Evolutionary conservation across 2,113 vertebrate genomes (phyloP), one percentile per base, ranked within the genome.

Genomic region (Thomomys bottae): DNA sequence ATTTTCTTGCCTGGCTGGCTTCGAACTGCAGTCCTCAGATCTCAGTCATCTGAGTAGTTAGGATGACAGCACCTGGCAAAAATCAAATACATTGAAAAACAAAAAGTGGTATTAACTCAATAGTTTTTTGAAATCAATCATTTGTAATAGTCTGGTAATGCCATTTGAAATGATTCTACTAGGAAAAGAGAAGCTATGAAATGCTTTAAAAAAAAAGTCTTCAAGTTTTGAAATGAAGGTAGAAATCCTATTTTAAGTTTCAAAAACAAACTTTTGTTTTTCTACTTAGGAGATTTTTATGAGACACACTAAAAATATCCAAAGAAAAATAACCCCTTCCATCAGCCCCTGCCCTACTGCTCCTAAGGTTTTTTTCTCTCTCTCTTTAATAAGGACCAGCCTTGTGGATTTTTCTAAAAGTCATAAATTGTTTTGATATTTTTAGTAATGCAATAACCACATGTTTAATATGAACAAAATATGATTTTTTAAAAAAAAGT

Each of bases 361-460:
- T 54, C 14, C 49, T 54, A 15, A 15, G 17, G 17, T 54, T 54
- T 42, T 45, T 12, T n/a, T 57, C 2, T 26, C 76, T 28, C 28
- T 36, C 63, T 71, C 61, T 61, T 24, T 2, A 95, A 85, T 83
- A 86, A 86, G 40, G 45, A 68, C 63, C 14, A 73, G 76, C 77
- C 59, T 24, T 36, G 32, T 49, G 32, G 59, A 79, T 36, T 90
- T 90, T 86, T 89, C 95, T 79, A 40, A 59, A 80, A 72, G 80
- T 84, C 76, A 72, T 81, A 90, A 90, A 72, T 92, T 89, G 38
- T 59, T 87, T 84, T 73, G 57, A 63, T 84, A 54, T 67, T 93
- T 92, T 89, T 80, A 84, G 89, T 89, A 89, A 89, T 87, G 68
- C 45, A 77, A 49, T 70, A 87, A 70, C 91, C 91, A 84, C 87